Conservation (phyloP, 2,888 invertebrate species). For the Eristalis pertinax region DNA sequence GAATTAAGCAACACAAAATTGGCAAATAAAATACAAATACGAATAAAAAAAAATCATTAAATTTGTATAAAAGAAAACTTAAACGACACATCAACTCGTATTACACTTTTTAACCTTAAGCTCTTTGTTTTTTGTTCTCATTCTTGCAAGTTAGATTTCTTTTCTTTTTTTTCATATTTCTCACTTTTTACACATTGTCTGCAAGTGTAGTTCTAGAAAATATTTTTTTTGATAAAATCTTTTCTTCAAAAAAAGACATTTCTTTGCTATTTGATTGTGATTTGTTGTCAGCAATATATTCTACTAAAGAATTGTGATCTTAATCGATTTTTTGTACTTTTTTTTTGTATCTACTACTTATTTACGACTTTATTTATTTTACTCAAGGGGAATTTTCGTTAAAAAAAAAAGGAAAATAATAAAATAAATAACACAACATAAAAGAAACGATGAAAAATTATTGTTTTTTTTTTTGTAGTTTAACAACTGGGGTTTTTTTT, state of each 20-base stretch:
- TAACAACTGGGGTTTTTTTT: constrained; percentile 37
- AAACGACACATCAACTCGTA: constrained; percentile 71
- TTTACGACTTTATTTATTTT: not conserved
- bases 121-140: constrained; percentile 36
- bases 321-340: constrained; percentile 63
- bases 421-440: constrained; percentile 21
- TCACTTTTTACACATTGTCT: constrained; percentile 82
- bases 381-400: constrained; percentile 57
- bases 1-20: constrained; percentile 56
- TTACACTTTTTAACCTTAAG: constrained; percentile 71
- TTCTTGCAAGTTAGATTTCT: constrained; percentile 44
- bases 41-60: constrained; percentile 30
- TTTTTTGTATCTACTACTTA: constrained; percentile 39
- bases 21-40: constrained; percentile 64
- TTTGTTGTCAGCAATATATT: constrained; percentile 33
- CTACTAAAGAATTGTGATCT: constrained; percentile 7
- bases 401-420: constrained; percentile 15
- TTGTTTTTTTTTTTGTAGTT: constrained; percentile 7
- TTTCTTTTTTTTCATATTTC: constrained; percentile 68
- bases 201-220: constrained; percentile 81
- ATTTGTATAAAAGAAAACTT: constrained; percentile 33
- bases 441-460: constrained; percentile 50
- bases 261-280: constrained; percentile 38
- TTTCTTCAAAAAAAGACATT: constrained; percentile 26
- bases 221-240: constrained; percentile 43